Evolutionary conservation across 2,113 vertebrate genomes (phyloP), one percentile per base, ranked within the genome.

Genomic region (Tylochromis polylepis): DNA sequence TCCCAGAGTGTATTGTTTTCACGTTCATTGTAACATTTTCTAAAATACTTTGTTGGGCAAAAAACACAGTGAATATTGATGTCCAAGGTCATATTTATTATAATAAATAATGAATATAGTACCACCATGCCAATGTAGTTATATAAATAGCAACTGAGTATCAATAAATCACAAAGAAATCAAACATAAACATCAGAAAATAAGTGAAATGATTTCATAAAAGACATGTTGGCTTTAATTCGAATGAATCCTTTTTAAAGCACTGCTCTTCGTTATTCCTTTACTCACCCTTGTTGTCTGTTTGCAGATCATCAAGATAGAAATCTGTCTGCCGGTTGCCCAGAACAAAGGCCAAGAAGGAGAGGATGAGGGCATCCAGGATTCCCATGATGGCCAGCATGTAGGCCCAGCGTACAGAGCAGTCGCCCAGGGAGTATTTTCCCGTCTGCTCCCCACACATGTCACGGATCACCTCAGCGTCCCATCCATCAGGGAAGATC

Each of bases 401-500:
- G 92, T 99, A 99, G 1, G 98, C 97, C 98, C 98, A 99, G 95
- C 98, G 98, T 67, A 99, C 97, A 2, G 98, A 99, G 95, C 98
- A 99, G 72, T 97, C 97, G 15, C 98, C 98, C 46, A 99, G 96
- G 31, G 97, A 98, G 95, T 99, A 99, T 95, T 98, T 98, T 95
- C 98, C 98, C 29, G 98, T 96, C 89, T 97, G 97, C 94, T 99
- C 98, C 89, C 98, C 98, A 79, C 98, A 99, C 98, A 99, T 98
- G 91, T 97, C 97, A 94, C 97, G 97, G 93, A 99, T 98, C 95
- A 98, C 97, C 90, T 98, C 98, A 41, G 98, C 97, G 86, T 99
- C 98, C 98, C 98, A 99, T 92, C 98, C 98, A 81, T 99, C 97
- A 2, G 98, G 98, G 94, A 98, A 99, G 95, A 99, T 99, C 97